phyloP scores from a whole-genome alignment of 2,113 vertebrate genomes.

The Uria aalge region DNA sequence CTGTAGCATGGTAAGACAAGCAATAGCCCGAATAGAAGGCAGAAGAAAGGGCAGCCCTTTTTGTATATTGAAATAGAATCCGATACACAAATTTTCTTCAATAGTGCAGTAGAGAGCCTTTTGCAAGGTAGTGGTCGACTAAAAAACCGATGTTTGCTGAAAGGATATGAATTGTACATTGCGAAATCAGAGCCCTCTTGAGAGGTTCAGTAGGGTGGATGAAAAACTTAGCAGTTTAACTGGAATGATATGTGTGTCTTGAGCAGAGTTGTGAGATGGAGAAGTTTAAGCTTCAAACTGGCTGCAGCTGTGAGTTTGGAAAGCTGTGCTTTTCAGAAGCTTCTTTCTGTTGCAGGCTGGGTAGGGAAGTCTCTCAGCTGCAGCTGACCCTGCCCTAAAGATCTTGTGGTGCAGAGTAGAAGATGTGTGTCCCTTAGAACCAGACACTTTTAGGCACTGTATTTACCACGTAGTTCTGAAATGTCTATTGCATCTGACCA shows the following conservation, averaged over 20 bases:
- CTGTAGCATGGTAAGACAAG: neutral
- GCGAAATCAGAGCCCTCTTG: neutral
- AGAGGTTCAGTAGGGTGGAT: too few relatives aligned
- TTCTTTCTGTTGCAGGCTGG: neutral
- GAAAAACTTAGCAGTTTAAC: neutral
- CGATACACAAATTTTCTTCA: neutral
- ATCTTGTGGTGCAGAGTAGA: neutral
- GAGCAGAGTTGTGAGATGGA: neutral
- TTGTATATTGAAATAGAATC: neutral
- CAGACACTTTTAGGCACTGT: neutral
- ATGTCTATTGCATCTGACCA: neutral
- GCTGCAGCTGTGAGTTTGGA: neutral
- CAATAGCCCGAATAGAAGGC: neutral
- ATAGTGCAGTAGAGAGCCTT: neutral
- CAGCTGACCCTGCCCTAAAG: neutral
- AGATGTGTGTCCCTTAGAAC: neutral
- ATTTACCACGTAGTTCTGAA: rapidly evolving
- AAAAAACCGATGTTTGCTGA: neutral
- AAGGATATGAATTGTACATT: neutral
- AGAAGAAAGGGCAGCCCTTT: neutral
- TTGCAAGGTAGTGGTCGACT: neutral
- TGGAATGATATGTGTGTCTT: neutral
- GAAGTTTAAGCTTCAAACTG: neutral
- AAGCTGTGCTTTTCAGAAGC: neutral
- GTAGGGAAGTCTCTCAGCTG: neutral